A percentile compares a stretch with the other conserved stretches of the same genome.
Evolutionary conservation across 2,797 vertebrate genomes (phyloP).

Genomic region (Ispidina picta): DNA sequence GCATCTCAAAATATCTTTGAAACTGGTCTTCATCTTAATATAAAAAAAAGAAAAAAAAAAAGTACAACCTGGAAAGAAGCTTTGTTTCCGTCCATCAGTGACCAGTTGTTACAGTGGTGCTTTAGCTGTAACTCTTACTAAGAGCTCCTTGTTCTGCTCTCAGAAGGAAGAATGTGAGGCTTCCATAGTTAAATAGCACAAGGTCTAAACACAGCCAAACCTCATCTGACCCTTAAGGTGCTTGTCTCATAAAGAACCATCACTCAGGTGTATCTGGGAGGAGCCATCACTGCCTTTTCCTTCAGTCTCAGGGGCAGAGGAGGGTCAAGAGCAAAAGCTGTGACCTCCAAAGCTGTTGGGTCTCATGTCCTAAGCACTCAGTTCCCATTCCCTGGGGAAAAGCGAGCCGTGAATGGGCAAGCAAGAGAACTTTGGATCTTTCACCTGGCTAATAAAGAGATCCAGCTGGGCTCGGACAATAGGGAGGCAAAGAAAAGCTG

Average conservation of each 20-base stretch:
- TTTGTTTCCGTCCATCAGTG: background rate
- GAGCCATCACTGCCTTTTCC: background rate
- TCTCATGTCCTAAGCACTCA: background rate
- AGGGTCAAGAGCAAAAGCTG: background rate
- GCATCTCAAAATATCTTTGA: background rate
- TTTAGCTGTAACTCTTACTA: accelerated
- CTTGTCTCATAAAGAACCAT: background rate
- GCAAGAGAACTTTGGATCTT: background rate
- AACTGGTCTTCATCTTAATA: background rate
- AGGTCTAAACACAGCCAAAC: accelerated
- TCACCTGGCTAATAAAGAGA: background rate
- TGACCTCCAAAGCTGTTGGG: background rate
- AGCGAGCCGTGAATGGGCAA: background rate
- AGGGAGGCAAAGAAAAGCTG: background rate
- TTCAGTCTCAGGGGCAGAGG: background rate
- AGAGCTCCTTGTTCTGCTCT: background rate
- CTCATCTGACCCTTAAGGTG: too few relatives aligned
- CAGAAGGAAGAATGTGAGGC: accelerated
- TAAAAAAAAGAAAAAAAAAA: background rate
- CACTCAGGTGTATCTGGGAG: background rate
- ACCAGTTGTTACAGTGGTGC: accelerated
- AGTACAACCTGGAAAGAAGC: background rate
- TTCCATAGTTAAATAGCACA: accelerated
- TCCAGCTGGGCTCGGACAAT: background rate
- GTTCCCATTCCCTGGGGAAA: background rate